Conservation (phyloP, 2,888 invertebrate species). For the Malachius bipustulatus region DNA sequence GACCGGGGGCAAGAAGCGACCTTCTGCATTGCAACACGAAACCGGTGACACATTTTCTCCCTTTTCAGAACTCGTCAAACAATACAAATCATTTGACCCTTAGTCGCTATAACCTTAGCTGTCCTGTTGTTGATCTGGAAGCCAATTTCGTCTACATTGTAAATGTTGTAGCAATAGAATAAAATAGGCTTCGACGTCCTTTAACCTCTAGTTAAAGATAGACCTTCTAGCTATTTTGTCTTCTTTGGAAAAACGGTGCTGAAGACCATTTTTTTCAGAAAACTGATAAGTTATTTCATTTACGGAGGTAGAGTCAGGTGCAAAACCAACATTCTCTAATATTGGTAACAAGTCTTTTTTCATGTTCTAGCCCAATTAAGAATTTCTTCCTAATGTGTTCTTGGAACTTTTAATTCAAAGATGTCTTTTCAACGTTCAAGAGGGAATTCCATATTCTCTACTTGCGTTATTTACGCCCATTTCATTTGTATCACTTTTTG, state of each 20-base stretch:
- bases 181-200: slow-evolving; percentile 15
- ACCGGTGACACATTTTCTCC: slow-evolving; percentile 14
- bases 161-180: slow-evolving; percentile 10
- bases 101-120: slow-evolving; percentile 5
- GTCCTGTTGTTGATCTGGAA: slow-evolving; percentile 14
- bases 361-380: slow-evolving; percentile 1
- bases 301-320: slow-evolving; percentile 2
- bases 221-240: slow-evolving; percentile 7
- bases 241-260: slow-evolving; percentile 3
- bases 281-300: slow-evolving; percentile 1
- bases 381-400: background rate
- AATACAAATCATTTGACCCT: slow-evolving; percentile 10
- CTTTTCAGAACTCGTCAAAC: slow-evolving; percentile 10
- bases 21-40: slow-evolving; percentile 13
- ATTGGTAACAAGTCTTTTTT: background rate
- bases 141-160: slow-evolving; percentile 15
- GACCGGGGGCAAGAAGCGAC: background rate
- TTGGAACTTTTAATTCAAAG: slow-evolving; percentile 1
- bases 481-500: too few species aligned
- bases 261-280: background rate
- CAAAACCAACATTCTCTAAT: slow-evolving; percentile 3
- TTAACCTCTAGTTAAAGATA: slow-evolving; percentile 11
- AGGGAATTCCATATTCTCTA: slow-evolving; percentile 3
- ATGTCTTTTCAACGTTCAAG: slow-evolving; percentile 1
- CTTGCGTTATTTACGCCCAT: too few species aligned